These are phyloP conservation scores for Drosophila tanythrix DNA, from an alignment of 2,888 invertebrate genomes.

Conservation along the genomic window DNA sequence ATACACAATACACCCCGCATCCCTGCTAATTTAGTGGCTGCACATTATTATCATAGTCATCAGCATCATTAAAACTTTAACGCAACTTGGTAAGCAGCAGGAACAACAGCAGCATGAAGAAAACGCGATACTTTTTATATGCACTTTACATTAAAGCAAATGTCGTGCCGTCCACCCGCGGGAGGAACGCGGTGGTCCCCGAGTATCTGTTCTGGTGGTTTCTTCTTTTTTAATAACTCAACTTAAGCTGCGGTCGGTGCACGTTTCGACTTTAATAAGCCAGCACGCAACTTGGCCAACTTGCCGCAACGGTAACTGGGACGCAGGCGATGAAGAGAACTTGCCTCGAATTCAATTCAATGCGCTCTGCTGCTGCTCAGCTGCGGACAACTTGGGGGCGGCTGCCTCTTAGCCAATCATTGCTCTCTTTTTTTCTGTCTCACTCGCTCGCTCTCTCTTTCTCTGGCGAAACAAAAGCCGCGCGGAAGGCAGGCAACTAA, in stretches of 20 bases:
- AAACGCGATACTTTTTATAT: constrained; percentile 78
- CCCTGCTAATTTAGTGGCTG: constrained; percentile 78
- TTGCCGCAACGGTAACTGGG: constrained; percentile 34
- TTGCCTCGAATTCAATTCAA: constrained; percentile 71
- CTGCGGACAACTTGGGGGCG: constrained; percentile 52
- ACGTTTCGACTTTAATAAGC: constrained; percentile 78
- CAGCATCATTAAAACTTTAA: constrained; percentile 81
- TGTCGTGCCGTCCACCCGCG: constrained; percentile 48
- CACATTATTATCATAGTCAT: constrained; percentile 81
- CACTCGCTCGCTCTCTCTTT: constrained; percentile 7
- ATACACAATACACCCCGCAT: constrained; percentile 42
- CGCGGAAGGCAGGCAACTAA: constrained; percentile 62
- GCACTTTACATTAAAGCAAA: constrained; percentile 79
- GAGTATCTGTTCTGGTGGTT: constrained; percentile 1
- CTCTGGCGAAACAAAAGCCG: constrained; percentile 51
- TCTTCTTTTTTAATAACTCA: constrained; percentile 66
- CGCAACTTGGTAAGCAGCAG: constrained; percentile 69
- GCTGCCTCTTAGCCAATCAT: constrained; percentile 35
- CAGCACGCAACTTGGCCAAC: constrained; percentile 76
- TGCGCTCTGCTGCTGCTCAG: constrained; percentile 43
- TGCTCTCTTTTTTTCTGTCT: constrained; percentile 5
- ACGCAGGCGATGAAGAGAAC: constrained; percentile 26
- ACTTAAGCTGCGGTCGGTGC: constrained; percentile 74
- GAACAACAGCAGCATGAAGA: constrained; percentile 30
- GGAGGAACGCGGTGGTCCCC: not conserved